These are phyloP conservation scores for Caenorhabditis becei DNA, from an alignment of 2,888 invertebrate genomes.

Conservation along the genomic window DNA sequence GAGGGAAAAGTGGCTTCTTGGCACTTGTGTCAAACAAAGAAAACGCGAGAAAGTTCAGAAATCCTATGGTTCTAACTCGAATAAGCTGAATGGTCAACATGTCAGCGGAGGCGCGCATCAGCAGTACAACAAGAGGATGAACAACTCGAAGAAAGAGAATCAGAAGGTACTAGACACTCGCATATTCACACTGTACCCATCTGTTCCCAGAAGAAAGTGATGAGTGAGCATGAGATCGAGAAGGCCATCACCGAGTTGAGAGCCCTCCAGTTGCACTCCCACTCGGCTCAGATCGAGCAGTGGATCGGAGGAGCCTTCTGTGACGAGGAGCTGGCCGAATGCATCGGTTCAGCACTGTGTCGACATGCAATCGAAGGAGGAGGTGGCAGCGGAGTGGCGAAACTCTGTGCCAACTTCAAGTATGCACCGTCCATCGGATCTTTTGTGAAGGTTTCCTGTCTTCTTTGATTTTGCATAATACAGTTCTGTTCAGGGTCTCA, in stretches of 20 bases:
- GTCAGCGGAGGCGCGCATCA: slow-evolving; percentile 44
- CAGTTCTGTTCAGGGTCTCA: slow-evolving; percentile 64
- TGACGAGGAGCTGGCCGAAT: slow-evolving; percentile 70
- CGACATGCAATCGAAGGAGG: slow-evolving; percentile 79
- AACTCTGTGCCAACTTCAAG: slow-evolving; percentile 73
- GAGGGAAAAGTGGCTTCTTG: slow-evolving; percentile 20
- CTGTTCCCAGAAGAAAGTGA: slow-evolving; percentile 65
- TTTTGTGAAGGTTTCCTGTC: slow-evolving; percentile 65
- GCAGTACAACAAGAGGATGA: slow-evolving; percentile 58
- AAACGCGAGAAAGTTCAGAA: slow-evolving; percentile 36
- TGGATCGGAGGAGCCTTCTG: slow-evolving; percentile 73
- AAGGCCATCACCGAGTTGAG: slow-evolving; percentile 64
- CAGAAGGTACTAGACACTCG: slow-evolving; percentile 37
- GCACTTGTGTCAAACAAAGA: slow-evolving; percentile 30
- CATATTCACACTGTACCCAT: not conserved
- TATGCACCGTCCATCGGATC: slow-evolving; percentile 71
- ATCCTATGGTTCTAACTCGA: slow-evolving; percentile 64
- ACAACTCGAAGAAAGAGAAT: slow-evolving; percentile 55
- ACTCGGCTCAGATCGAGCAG: slow-evolving; percentile 65
- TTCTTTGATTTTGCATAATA: not conserved
- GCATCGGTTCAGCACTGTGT: slow-evolving; percentile 71
- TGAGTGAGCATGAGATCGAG: slow-evolving; percentile 66
- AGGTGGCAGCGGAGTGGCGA: slow-evolving; percentile 73
- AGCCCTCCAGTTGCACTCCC: slow-evolving; percentile 59
- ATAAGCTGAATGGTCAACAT: slow-evolving; percentile 64